phyloP scores from a whole-genome alignment of 2,888 invertebrate genomes.

The Danaus chrysippus region DNA sequence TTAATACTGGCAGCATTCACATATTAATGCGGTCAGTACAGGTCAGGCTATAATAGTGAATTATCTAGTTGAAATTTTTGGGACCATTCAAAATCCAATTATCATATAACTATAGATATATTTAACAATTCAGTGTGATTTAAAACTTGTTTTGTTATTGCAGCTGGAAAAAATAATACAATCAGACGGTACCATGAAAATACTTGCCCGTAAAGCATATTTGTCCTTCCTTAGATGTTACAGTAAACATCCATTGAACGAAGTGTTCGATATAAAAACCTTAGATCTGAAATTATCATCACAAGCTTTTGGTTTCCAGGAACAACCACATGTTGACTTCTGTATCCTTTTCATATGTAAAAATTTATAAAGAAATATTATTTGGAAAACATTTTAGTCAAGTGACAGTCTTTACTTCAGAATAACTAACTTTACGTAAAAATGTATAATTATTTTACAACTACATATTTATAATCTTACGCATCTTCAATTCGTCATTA shows the following conservation, averaged over 20 bases:
- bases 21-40: too few relatives aligned
- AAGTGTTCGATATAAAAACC: constrained; percentile 93
- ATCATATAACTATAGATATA: too few relatives aligned
- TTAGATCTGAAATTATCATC: constrained; percentile 93
- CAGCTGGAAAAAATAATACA: constrained; percentile 94
- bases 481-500: too few relatives aligned
- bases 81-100: too few relatives aligned
- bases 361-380: background rate
- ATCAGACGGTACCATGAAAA: constrained; percentile 95
- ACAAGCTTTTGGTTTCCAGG: constrained; percentile 94
- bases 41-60: too few relatives aligned
- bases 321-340: constrained; percentile 95
- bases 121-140: background rate
- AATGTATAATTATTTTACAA: too few relatives aligned
- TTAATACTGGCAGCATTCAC: too few relatives aligned
- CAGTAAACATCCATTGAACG: constrained; percentile 94
- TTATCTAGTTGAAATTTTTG: too few relatives aligned
- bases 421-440: too few relatives aligned
- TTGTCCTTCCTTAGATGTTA: constrained; percentile 96
- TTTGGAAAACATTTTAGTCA: too few relatives aligned
- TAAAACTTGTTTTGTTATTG: constrained; percentile 41
- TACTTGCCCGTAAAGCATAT: constrained; percentile 95
- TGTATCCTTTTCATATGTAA: constrained; percentile 78
- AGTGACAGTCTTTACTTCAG: too few relatives aligned
- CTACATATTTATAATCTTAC: too few relatives aligned